A percentile compares a stretch with the other conserved stretches of the same genome.
Conservation (phyloP, 2,113 vertebrate genomes). For the Erythrolamprus reginae region DNA sequence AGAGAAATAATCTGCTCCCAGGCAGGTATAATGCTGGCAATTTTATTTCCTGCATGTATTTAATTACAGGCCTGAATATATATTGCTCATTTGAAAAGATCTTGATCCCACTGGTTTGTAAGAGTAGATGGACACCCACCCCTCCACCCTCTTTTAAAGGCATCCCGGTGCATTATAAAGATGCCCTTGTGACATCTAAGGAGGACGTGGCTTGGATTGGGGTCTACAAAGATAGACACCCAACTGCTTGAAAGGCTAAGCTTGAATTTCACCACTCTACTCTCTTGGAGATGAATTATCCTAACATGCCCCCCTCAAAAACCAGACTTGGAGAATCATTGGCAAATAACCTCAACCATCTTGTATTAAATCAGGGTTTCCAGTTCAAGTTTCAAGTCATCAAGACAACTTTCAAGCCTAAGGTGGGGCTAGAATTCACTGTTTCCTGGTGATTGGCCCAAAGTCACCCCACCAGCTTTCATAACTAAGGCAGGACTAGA, state of each 20-base stretch:
- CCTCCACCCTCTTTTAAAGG: not conserved
- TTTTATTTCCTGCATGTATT: slow-evolving; percentile 52
- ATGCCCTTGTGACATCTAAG: not conserved
- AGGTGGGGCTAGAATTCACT: too few species aligned
- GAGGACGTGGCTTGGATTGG: not conserved
- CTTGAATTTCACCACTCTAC: not conserved
- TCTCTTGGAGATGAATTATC: not conserved
- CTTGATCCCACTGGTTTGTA: not conserved
- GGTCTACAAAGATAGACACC: not conserved
- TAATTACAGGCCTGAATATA: slow-evolving; percentile 54
- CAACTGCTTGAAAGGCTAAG: not conserved
- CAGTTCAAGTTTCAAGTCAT: too few species aligned
- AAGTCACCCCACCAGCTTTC: not conserved
- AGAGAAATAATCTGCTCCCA: not conserved
- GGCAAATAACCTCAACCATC: not conserved
- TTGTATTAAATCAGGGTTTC: not conserved
- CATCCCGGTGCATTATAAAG: too few species aligned
- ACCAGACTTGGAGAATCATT: not conserved
- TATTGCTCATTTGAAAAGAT: slow-evolving; percentile 46
- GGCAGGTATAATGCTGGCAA: slow-evolving; percentile 19
- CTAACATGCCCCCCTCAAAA: not conserved
- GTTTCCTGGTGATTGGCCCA: not conserved
- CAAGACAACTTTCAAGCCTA: not conserved
- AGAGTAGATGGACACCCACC: not conserved
- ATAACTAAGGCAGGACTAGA: not conserved